Evolutionary conservation across 2,113 vertebrate species (phyloP).

Genomic region (Mormyrus lacerda): DNA sequence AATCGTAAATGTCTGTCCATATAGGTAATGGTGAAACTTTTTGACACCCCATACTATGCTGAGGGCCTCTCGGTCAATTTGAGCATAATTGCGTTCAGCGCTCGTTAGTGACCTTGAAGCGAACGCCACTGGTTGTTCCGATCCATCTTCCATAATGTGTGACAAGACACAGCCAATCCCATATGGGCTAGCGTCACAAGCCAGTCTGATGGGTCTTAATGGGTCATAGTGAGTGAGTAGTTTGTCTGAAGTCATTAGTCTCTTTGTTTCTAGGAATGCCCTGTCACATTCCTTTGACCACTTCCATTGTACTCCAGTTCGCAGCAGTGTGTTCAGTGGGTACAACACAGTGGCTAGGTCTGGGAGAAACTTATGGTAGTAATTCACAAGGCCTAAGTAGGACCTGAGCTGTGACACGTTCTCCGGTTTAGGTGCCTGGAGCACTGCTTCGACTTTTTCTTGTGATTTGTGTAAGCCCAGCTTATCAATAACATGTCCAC

Average conservation of each 20-base stretch:
- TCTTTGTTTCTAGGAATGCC: not conserved
- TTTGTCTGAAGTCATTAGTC: not conserved
- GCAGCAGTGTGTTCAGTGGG: too few relatives aligned
- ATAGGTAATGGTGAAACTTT: not conserved
- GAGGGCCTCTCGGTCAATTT: not conserved
- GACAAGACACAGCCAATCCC: not conserved
- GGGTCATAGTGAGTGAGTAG: not conserved
- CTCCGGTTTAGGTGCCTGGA: too few relatives aligned
- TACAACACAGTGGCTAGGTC: too few relatives aligned
- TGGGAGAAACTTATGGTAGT: too few relatives aligned
- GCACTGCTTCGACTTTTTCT: too few relatives aligned
- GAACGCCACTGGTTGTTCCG: constrained; percentile 17
- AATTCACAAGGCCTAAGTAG: too few relatives aligned
- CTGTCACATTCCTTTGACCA: not conserved
- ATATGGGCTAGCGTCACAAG: not conserved
- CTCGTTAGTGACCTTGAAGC: constrained; percentile 6
- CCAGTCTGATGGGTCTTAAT: not conserved
- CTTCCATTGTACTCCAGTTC: too few relatives aligned
- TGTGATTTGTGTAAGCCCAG: too few relatives aligned
- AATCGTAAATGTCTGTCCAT: not conserved
- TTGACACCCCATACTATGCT: not conserved
- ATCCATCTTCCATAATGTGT: constrained; percentile 18
- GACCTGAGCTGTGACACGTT: too few relatives aligned
- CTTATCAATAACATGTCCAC: too few relatives aligned
- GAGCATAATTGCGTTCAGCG: not conserved